Conservation (phyloP, 2,797 vertebrate genomes). For the Tauraco hartlaubi region DNA sequence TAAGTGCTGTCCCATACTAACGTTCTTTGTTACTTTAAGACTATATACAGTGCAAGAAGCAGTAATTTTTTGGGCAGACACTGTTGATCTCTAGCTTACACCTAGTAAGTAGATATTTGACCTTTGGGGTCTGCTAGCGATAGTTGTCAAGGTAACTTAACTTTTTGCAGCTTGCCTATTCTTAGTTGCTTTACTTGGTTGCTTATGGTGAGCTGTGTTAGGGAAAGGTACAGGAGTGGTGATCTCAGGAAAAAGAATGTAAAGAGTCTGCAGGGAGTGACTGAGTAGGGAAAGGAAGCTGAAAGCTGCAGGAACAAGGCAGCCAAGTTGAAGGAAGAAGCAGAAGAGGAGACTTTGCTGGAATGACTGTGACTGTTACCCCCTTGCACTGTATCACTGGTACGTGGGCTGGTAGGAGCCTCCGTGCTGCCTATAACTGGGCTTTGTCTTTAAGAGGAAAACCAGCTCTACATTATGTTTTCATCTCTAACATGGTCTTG, state of each 20-base stretch:
- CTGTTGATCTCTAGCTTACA: neutral
- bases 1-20: neutral
- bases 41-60: neutral
- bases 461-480: neutral
- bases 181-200: neutral
- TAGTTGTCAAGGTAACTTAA: neutral
- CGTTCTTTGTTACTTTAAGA: neutral
- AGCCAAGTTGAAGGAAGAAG: neutral
- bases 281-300: neutral
- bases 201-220: neutral
- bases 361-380: neutral
- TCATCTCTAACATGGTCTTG: neutral
- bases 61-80: neutral
- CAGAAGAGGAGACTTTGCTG: neutral
- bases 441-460: neutral
- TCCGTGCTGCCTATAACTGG: neutral
- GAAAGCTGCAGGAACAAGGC: neutral
- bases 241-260: neutral
- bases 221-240: neutral
- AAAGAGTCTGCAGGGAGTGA: neutral
- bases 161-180: neutral
- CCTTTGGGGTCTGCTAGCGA: neutral
- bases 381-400: rapidly evolving
- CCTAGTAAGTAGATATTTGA: neutral
- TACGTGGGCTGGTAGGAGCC: neutral